phyloP scores from a whole-genome alignment of 92 coral and sea anemone species.

The Porites evermanni region DNA sequence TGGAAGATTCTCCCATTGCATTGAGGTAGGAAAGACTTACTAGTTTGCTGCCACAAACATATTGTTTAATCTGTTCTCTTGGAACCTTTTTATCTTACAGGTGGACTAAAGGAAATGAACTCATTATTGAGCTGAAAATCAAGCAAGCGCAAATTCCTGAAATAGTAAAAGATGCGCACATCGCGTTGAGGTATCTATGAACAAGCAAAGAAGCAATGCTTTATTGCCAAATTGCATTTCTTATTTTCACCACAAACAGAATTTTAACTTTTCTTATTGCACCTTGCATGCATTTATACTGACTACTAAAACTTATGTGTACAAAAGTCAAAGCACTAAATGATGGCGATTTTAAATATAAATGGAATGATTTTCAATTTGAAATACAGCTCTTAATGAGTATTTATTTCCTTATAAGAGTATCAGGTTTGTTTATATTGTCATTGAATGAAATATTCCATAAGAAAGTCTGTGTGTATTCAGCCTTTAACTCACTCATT shows the following conservation, averaged over 20 bases:
- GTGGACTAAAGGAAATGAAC: conserved; percentile 90
- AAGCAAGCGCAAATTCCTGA: conserved; percentile 73
- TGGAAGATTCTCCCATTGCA: conserved; percentile 75
- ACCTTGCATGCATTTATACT: neutral
- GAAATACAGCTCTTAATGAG: conserved; percentile 24
- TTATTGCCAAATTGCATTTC: conserved; percentile 20
- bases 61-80: neutral
- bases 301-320: neutral
- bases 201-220: conserved; percentile 3
- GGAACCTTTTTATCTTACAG: conserved; percentile 51
- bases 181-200: conserved; percentile 79
- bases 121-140: conserved; percentile 79
- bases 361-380: conserved; percentile 3
- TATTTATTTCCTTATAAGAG: conserved; percentile 4
- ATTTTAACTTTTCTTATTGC: neutral
- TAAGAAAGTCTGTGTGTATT: too few species aligned
- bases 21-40: conserved; percentile 61
- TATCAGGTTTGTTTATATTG: neutral
- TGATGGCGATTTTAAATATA: neutral
- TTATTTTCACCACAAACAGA: neutral
- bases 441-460: too few species aligned
- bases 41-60: neutral
- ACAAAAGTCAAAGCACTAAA: neutral
- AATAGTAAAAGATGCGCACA: conserved; percentile 85
- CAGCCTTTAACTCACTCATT: too few species aligned